These are phyloP conservation scores for Apistogramma diplotaenia DNA, from an alignment of 2,113 vertebrate species.

Conservation along the genomic window DNA sequence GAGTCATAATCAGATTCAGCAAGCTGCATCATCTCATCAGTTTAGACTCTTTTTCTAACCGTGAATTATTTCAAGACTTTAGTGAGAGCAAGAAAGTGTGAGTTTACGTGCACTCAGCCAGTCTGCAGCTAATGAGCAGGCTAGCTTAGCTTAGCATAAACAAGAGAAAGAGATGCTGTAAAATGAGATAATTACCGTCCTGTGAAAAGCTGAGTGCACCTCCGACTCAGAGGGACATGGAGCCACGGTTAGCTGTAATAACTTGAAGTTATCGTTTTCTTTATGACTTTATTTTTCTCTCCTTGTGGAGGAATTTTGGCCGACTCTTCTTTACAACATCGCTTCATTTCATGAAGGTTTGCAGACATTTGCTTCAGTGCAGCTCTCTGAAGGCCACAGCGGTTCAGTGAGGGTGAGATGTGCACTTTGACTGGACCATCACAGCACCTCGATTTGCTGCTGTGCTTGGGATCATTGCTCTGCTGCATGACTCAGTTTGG, in stretches of 20 bases:
- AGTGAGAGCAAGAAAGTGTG: neutral
- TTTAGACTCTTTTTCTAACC: neutral
- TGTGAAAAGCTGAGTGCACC: neutral
- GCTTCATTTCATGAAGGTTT: neutral
- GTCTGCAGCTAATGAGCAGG: too few species aligned
- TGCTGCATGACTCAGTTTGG: too few species aligned
- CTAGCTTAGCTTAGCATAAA: too few species aligned
- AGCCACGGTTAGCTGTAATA: neutral
- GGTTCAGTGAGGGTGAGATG: neutral
- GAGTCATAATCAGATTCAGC: neutral
- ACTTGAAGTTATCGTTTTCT: neutral
- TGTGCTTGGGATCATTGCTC: neutral
- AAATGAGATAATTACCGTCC: accelerated
- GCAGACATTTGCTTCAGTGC: neutral
- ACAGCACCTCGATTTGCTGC: neutral
- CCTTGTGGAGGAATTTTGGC: accelerated
- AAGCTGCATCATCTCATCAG: neutral
- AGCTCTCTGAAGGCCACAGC: neutral
- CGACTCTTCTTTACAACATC: accelerated
- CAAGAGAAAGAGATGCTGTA: neutral
- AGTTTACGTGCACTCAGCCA: too few species aligned
- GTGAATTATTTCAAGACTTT: neutral
- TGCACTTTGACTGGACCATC: neutral
- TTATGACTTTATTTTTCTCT: accelerated
- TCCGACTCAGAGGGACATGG: neutral